Conservation (phyloP, 2,888 invertebrate genomes). For the Apamea crenata region DNA sequence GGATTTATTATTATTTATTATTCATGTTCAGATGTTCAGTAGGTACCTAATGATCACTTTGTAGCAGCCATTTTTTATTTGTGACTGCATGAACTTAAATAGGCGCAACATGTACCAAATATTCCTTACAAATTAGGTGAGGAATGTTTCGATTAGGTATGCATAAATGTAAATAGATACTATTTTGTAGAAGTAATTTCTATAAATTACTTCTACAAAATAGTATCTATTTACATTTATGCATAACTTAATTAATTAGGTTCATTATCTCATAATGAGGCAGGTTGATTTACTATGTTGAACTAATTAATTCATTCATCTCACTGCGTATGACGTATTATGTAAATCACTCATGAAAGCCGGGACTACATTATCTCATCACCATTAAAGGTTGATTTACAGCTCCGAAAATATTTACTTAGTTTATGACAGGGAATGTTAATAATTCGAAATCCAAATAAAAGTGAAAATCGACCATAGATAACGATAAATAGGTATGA, state of each 20-base stretch:
- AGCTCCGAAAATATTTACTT: background rate
- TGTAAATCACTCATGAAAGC: conserved; percentile 35
- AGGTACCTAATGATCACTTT: background rate
- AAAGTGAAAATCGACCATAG: background rate
- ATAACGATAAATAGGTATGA: background rate
- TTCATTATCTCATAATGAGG: conserved; percentile 8
- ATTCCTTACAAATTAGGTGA: background rate
- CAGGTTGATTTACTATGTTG: conserved; percentile 11
- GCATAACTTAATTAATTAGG: background rate
- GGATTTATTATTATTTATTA: too few relatives aligned
- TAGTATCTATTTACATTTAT: background rate
- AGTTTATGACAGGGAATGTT: background rate
- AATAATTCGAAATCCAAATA: background rate
- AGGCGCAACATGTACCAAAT: background rate
- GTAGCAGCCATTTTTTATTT: background rate
- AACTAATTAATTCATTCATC: conserved; percentile 44
- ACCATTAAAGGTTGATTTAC: conserved; percentile 22
- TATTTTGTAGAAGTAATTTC: too few relatives aligned
- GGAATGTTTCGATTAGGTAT: too few relatives aligned
- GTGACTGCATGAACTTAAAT: background rate
- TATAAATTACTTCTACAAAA: background rate
- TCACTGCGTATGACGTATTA: conserved; percentile 21
- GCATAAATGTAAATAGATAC: too few relatives aligned
- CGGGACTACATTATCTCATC: conserved; percentile 11
- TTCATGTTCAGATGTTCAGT: background rate